Base-by-base conservation (phyloP, 2,797 vertebrate genomes). In the Percopsis omiscomaycus region DNA sequence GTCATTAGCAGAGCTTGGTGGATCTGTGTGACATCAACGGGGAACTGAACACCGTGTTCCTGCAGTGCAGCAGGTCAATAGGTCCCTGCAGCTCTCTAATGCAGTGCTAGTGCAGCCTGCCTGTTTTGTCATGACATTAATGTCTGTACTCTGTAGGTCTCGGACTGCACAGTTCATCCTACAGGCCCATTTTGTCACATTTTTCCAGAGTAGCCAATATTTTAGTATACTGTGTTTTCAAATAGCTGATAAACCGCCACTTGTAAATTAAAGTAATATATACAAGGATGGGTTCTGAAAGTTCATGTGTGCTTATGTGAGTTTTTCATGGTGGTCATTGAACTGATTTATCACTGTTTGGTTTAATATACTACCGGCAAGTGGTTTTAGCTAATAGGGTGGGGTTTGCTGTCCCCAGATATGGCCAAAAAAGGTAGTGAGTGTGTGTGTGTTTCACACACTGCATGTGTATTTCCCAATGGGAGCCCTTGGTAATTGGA, bases 361-460 rank as follows among this genome's bases (percentile, higher is more conserved):
- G 30, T 69, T 74, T 60, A 45, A 50, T 65, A 66, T n/a, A 52
- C 27, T 55, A 42, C 14, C 2, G 2, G 42, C 13, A 29, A 14
- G 14, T 57, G 62, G 63, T 64, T 66, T 62, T 68, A 63, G 66
- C 14, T 55, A 75, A 73, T 61, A 62, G 75, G 37, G 58, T 66
- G 42, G 49, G 45, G 71, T 56, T 46, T 5, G 0, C 48, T 45
- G 15, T 42, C 68, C 11, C 46, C 30, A 71, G 13, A 75, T 66
- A 72, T 69, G 64, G 62, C 76, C 81, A 77, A 79, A 84, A 81
- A 86, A 78, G 79, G 79, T 71, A 56, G 88, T 80, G 74, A 4
- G 59, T 49, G 16, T 13, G 59, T 60, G 82, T 83, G 87, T 82
- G 76, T 22, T 2, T 0, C 3, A 37, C 2, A 9, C 30, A 45